Conservation (phyloP, 2,888 invertebrate genomes). For the Heliconius erato region DNA sequence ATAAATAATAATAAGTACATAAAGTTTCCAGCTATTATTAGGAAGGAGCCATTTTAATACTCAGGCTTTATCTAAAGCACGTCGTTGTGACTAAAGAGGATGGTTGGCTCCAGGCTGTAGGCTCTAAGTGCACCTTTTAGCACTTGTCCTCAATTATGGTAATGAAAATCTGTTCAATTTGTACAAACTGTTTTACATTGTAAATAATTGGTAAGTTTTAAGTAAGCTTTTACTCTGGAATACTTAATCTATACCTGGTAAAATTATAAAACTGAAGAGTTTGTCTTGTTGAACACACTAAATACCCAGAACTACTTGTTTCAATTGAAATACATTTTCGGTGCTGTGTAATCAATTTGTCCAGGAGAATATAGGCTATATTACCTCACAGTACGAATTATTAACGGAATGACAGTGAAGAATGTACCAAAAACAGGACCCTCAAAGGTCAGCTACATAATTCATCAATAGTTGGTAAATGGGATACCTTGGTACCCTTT, state of each 20-base stretch:
- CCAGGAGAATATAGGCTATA: no score
- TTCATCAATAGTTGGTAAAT: no score
- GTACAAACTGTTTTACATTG: not conserved
- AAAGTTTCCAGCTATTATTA: not conserved
- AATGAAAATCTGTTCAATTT: slow-evolving; percentile 19
- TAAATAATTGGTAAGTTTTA: not conserved
- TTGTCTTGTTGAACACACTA: no score
- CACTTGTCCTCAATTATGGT: slow-evolving; percentile 16
- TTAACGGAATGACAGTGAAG: no score
- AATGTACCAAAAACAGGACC: no score
- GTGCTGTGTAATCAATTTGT: no score
- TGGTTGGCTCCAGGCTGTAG: slow-evolving; percentile 15
- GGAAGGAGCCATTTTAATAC: not conserved
- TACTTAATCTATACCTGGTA: not conserved
- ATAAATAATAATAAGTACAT: not conserved
- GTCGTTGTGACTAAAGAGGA: slow-evolving; percentile 28
- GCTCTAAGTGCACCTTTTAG: slow-evolving; percentile 32
- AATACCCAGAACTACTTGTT: no score
- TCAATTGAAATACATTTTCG: no score
- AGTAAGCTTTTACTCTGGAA: not conserved
- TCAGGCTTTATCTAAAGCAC: slow-evolving; percentile 29
- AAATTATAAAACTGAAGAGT: no score
- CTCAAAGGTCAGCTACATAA: no score
- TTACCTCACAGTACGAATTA: no score
- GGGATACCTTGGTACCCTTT: no score